These are phyloP conservation scores for Cherax destructor DNA, from an alignment of 1,140 invertebrate genomes.

Conservation along the genomic window DNA sequence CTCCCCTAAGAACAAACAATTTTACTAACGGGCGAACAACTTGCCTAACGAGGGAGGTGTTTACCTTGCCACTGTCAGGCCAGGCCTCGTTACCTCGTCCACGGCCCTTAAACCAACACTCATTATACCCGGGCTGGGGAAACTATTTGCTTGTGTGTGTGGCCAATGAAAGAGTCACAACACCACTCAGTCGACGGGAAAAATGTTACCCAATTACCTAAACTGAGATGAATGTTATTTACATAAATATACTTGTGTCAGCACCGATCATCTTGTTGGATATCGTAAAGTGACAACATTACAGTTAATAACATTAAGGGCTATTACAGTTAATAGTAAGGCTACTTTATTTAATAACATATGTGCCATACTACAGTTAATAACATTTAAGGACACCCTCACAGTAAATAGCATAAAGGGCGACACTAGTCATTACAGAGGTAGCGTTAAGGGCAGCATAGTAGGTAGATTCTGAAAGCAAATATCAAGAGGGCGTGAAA, in stretches of 20 bases:
- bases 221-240: not conserved
- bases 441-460: too few species aligned
- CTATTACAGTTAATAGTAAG: too few species aligned
- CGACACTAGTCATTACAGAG: too few species aligned
- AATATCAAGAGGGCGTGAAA: too few species aligned
- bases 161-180: not conserved
- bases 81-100: not conserved
- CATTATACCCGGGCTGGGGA: not conserved
- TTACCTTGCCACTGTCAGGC: not conserved
- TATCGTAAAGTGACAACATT: too few species aligned
- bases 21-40: not conserved
- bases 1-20: not conserved
- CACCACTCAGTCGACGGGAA: not conserved
- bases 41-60: not conserved
- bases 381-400: too few species aligned
- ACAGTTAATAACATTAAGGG: too few species aligned
- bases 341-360: too few species aligned
- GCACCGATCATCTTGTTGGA: too few species aligned
- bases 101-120: constrained; percentile 1
- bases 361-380: too few species aligned
- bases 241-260: not conserved
- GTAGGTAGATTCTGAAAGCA: too few species aligned
- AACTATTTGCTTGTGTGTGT: not conserved
- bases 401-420: too few species aligned
- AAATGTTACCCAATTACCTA: not conserved